Conservation (phyloP, 2,113 vertebrate species). For the Cygnus atratus region DNA sequence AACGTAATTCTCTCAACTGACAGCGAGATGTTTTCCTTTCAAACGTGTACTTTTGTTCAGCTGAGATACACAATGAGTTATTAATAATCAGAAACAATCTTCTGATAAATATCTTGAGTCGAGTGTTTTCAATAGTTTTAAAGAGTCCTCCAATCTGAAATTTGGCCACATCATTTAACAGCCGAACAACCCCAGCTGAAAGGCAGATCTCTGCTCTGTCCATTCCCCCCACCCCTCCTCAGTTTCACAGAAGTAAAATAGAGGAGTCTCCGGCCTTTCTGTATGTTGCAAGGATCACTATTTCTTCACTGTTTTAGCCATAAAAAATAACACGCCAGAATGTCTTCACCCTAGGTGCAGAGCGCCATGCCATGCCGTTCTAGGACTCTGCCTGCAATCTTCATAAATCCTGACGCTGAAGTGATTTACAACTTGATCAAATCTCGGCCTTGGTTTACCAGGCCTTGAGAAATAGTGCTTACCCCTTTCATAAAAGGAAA, state of each 20-base stretch:
- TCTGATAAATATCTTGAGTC: neutral
- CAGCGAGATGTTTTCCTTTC: neutral
- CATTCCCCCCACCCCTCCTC: neutral
- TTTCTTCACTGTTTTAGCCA: neutral
- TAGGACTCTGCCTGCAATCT: neutral
- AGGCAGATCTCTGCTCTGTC: neutral
- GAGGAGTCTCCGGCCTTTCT: neutral
- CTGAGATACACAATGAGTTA: neutral
- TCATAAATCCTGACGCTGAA: neutral
- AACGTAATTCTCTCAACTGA: neutral
- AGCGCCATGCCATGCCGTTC: neutral
- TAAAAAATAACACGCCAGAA: neutral
- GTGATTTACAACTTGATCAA: neutral
- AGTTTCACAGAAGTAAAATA: neutral
- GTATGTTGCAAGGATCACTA: neutral
- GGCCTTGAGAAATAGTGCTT: slow-evolving; percentile 22
- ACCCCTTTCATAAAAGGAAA: neutral
- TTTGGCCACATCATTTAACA: neutral
- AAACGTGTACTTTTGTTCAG: neutral
- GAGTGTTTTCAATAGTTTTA: neutral
- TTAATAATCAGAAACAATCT: neutral
- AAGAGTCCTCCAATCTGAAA: neutral
- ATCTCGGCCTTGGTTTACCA: neutral
- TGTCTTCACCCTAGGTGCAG: neutral
- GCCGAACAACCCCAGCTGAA: neutral